Evolutionary conservation across 2,797 vertebrate species (phyloP), one percentile per base, ranked within the genome.

Genomic region (Onychomys leucogaster): DNA sequence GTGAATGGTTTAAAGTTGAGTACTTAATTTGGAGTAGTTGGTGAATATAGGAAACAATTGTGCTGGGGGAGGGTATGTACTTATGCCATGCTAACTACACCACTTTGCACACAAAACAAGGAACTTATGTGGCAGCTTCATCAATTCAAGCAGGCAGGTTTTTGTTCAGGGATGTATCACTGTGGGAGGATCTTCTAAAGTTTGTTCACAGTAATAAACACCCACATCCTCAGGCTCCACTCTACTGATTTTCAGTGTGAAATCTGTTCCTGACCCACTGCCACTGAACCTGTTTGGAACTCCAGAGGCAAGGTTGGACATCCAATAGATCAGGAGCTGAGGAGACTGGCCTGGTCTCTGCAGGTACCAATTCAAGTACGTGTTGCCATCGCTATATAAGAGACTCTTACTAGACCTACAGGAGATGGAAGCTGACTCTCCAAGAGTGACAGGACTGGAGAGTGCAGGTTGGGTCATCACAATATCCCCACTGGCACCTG

Each of bases 391-490:
- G 34, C 49, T 21, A 11, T 55, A 12, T 10, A 63, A 61, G 61
- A 63, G 77, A 21, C 32, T 23, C 16, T 78, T 34, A 78, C 46
- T 78, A 52, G 76, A 52, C 16, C 32, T 55, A 17, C 49, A 78
- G 32, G 82, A 93, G 52, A 90, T 78, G 34, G 90, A 94, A 46
- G 10, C 61, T 0, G 52, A 6, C 32, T 78, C 2, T 83, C 86
- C 90, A 41, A 4, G 69, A 21, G 0, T 5, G 8, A 92, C 0
- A 0, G 67, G 0, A 8, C 32, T 27, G 49, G 90, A 86, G 2
- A 43, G 16, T 19, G 65, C 81, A 27, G 57, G 23, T 59, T 96
- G 92, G 10, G 65, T 94, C 49, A 94, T 76, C 37, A 34, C 29
- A 34, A 76, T 76, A 9, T 8, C 73, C 2, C 63, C 63, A 19